Evolutionary conservation across 2,113 vertebrate species (phyloP), one percentile per base, ranked within the genome.

Genomic region (Pipa parva): DNA sequence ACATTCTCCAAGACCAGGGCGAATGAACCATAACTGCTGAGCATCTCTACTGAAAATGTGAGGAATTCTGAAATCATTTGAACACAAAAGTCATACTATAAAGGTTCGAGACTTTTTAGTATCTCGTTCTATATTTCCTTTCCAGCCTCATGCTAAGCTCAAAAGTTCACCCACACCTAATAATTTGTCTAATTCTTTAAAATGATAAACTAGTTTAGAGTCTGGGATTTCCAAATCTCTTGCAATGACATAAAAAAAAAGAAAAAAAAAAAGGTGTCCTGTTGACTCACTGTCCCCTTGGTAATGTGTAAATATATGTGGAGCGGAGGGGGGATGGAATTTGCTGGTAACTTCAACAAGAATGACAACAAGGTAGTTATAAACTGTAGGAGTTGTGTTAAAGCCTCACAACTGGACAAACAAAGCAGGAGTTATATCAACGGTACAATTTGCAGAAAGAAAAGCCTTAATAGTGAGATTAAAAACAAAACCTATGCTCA

Each of bases 281-380:
- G 78, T 65, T 79, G 81, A 86, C 72, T 80, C 76, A 79, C 73
- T 26, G 69, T 58, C 73, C 49, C 46, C 37, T 61, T 1, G 7
- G 70, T 1, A 5, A 70, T 72, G 49, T 74, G 74, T 50, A 6
- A 37, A 29, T 81, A 81, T 87, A 31, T 1, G 70, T 72, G 56
- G 7, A 1, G 59, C 51, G 37, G 1, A 49, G 51, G 76, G 78
- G 78, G 75, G 76, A n/a, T n/a, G n/a, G n/a, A 80, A 78, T 80
- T 76, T 71, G 59, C 21, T n/a, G 7, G 33, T 50, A 3, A 5
- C 49, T 9, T 46, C 65, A 72, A 54, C 42, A 50, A 63, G 8
- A 31, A 77, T 79, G 86, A 85, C n/a, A n/a, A n/a, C n/a, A n/a
- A n/a, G n/a, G n/a, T 81, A 82, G 18, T 62, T 70, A 74, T 74